These are phyloP conservation scores for Simalia tracyae DNA, from an alignment of 2,797 vertebrate genomes.

Conservation along the genomic window DNA sequence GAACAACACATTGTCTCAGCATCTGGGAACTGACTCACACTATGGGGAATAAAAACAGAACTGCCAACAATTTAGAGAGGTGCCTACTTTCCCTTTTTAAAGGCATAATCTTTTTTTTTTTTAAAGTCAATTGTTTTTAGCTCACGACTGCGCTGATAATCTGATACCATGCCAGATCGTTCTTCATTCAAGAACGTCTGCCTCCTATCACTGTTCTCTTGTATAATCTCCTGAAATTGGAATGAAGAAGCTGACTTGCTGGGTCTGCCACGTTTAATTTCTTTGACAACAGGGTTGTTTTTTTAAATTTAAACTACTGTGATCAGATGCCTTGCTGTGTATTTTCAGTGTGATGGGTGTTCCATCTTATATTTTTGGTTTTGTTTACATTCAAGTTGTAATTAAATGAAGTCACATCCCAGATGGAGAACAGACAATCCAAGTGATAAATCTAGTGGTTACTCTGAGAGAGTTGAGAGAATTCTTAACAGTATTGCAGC, in stretches of 20 bases:
- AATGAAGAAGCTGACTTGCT: constrained; percentile 57
- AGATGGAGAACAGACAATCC: not conserved
- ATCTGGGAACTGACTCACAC: constrained; percentile 64
- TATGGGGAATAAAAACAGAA: constrained; percentile 52
- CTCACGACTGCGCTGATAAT: constrained; percentile 66
- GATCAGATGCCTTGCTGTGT: constrained; percentile 63
- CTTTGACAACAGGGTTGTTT: not conserved
- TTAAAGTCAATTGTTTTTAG: constrained; percentile 63
- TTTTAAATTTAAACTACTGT: constrained; percentile 53
- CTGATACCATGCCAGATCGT: constrained; percentile 34
- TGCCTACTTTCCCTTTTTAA: constrained; percentile 61
- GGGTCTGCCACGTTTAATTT: constrained; percentile 32
- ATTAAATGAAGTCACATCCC: constrained; percentile 40
- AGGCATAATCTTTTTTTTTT: constrained; percentile 69
- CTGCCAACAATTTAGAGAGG: constrained; percentile 66
- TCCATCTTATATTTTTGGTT: constrained; percentile 1
- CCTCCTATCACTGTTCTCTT: constrained; percentile 35
- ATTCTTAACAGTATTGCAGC: not conserved
- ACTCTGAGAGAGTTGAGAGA: not conserved
- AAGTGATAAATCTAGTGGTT: constrained; percentile 26
- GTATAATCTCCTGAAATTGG: constrained; percentile 60
- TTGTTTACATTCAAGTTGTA: constrained; percentile 59
- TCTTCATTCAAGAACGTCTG: constrained; percentile 54
- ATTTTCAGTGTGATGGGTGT: constrained; percentile 45
- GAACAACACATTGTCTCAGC: constrained; percentile 30